Percentiles rank a stretch among this genome's conserved stretches.
Evolutionary conservation across 2,113 vertebrate genomes (phyloP).

Genomic region (Bos taurus): DNA sequence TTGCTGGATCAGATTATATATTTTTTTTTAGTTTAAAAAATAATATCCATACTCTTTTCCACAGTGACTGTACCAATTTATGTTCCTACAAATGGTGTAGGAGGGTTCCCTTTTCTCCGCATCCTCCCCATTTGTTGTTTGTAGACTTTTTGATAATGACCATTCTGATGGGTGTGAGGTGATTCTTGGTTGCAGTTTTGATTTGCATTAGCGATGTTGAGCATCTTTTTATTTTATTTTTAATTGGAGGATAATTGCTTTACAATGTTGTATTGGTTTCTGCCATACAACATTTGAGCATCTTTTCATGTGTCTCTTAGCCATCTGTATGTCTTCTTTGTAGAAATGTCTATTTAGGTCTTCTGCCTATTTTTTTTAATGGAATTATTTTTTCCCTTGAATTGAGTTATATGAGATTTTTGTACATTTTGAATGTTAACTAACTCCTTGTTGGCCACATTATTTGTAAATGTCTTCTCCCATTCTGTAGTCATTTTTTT

Average conservation of each 20-base stretch:
- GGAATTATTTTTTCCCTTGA: background rate
- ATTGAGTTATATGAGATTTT: background rate
- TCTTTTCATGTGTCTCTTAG: background rate
- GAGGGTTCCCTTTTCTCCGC: background rate
- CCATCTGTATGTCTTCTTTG: background rate
- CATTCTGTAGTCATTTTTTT: background rate
- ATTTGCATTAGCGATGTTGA: background rate
- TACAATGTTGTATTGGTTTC: background rate
- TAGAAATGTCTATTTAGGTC: background rate
- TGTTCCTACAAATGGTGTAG: background rate
- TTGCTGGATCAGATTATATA: background rate
- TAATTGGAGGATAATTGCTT: background rate
- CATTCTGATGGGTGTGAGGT: background rate
- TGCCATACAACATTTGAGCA: background rate
- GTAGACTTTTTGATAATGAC: background rate
- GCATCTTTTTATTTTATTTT: background rate
- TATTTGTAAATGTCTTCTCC: background rate
- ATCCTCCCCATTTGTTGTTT: background rate
- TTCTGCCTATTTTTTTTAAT: background rate
- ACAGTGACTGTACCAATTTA: background rate
- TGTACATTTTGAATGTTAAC: background rate
- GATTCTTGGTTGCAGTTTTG: background rate
- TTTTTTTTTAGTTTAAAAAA: background rate
- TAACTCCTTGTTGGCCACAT: background rate
- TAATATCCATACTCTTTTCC: background rate